Percentiles rank a stretch among this genome's conserved stretches.
phyloP scores from a whole-genome alignment of 2,888 invertebrate genomes.

The Podotricha telesiphe region DNA sequence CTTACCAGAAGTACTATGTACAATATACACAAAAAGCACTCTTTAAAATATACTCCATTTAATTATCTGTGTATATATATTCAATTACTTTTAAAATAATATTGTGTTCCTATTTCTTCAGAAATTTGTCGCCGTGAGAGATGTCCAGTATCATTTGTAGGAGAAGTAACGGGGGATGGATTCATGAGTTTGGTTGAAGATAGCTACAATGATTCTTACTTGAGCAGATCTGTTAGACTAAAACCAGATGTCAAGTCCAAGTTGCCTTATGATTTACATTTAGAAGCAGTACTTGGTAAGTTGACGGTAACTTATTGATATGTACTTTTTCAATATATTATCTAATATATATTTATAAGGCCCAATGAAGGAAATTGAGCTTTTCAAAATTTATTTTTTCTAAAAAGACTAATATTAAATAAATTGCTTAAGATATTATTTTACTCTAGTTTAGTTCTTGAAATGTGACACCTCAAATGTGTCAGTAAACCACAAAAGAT shows the following conservation, averaged over 20 bases:
- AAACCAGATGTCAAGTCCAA: conserved; percentile 67
- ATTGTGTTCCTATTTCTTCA: conserved; percentile 43
- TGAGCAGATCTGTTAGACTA: conserved; percentile 65
- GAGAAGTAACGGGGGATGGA: conserved; percentile 94
- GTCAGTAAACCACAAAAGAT: too few relatives aligned
- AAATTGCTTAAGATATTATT: too few relatives aligned
- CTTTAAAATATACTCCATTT: too few relatives aligned
- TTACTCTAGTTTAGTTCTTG: too few relatives aligned
- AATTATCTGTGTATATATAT: too few relatives aligned
- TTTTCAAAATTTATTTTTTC: too few relatives aligned
- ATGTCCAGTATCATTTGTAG: conserved; percentile 96
- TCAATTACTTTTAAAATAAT: too few relatives aligned
- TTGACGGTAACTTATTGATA: neutral
- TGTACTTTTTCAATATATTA: conserved; percentile 22
- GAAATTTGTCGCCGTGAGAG: conserved; percentile 93
- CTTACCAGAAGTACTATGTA: too few relatives aligned
- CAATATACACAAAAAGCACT: too few relatives aligned
- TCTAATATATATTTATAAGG: neutral
- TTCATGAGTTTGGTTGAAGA: conserved; percentile 88
- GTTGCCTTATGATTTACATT: conserved; percentile 93
- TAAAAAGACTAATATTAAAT: too few relatives aligned
- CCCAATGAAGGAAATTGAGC: neutral
- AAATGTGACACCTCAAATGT: too few relatives aligned
- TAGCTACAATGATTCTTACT: conserved; percentile 69
- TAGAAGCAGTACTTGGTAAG: conserved; percentile 93